Evolutionary conservation across 1,140 invertebrate species (phyloP).

Genomic region (Cataglyphis hispanica): DNA sequence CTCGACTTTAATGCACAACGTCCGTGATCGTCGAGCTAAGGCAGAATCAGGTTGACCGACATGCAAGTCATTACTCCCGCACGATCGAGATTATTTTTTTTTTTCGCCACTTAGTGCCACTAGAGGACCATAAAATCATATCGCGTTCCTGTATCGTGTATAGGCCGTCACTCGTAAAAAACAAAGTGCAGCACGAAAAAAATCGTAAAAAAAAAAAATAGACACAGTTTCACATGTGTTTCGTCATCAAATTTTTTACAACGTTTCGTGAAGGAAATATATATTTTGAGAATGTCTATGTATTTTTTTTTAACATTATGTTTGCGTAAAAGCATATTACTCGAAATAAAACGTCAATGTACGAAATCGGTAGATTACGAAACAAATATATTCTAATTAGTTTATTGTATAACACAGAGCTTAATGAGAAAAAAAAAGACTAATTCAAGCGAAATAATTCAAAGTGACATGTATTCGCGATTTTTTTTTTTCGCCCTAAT

Average conservation of each 20-base stretch:
- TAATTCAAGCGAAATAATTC: constrained; percentile 16
- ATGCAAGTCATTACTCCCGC: constrained; percentile 42
- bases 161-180: constrained; percentile 67
- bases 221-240: constrained; percentile 46
- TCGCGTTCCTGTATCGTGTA: constrained; percentile 21
- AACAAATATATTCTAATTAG: neutral
- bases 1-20: constrained; percentile 59
- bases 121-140: constrained; percentile 46
- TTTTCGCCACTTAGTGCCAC: constrained; percentile 50
- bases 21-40: constrained; percentile 41
- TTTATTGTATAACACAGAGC: neutral
- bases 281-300: neutral
- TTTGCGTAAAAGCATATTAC: neutral
- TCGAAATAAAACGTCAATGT: neutral
- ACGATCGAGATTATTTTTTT: constrained; percentile 49
- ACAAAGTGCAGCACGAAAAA: constrained; percentile 40
- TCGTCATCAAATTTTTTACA: constrained; percentile 41
- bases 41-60: constrained; percentile 25
- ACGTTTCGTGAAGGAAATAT: neutral
- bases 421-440: neutral
- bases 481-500: neutral
- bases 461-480: constrained; percentile 4
- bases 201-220: constrained; percentile 41
- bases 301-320: neutral
- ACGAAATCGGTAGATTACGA: neutral